Evolutionary conservation across 2,888 invertebrate species (phyloP), one percentile per base, ranked within the genome.

Genomic region (Drosophila melanosoma): DNA sequence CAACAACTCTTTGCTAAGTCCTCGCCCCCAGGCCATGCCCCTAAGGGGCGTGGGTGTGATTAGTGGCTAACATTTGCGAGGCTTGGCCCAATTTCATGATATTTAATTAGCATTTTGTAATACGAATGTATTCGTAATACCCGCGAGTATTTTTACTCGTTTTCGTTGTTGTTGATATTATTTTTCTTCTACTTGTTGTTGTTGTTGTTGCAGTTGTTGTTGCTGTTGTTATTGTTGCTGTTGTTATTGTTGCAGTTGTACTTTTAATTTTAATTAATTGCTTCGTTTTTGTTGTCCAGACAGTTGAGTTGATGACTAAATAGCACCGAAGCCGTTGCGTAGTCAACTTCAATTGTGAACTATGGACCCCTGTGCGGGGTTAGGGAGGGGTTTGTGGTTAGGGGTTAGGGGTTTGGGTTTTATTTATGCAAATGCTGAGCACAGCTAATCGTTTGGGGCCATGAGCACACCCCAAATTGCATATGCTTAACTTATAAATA

Each of bases 91-190:
- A 72, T 88, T 85, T 66, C 72, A 78, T 70, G 71, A 62, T 78
- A 85, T 87, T 85, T 89, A 89, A 85, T 85, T 85, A 85, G 87
- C 85, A 88, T 86, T 87, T 84, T 86, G 84, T 88, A 88, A 81
- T 83, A 86, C 84, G 29, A 29, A 29, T 29, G 29, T 29, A 88
- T 82, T 89, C 67, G 87, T 70, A 80, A 83, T 87, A 58, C 89
- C 76, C 84, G 58, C 78, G 89, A 69, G 84, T 74, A 88, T 86
- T 79, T 86, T 70, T 62, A 57, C 68, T 52, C 38, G 76, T 23
- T 29, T 17, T 33, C 51, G 45, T 40, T 58, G 53, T 62, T 36
- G 26, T 54, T 15, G 42, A 38, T 20, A 42, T 67, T 65, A 68
- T 51, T 49, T 45, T 45, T 53, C 48, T 36, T 36, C 26, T 33